Conservation (phyloP, 2,888 invertebrate genomes). For the Oscheius sp. region DNA sequence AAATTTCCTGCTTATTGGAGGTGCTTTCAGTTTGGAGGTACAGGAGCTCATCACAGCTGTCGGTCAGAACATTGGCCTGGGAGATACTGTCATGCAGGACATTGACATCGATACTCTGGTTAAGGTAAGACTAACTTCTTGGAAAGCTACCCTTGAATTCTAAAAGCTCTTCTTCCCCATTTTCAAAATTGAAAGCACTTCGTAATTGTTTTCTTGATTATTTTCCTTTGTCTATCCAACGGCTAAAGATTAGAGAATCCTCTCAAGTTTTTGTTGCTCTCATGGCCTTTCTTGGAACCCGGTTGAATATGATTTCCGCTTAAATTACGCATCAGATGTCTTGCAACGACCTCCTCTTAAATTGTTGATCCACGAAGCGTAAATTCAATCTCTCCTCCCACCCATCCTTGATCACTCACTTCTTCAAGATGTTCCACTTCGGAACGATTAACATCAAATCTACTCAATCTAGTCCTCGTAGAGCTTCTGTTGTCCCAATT, state of each 20-base stretch:
- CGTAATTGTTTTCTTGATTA: no score
- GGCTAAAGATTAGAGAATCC: no score
- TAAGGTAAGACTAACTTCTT: slow-evolving; percentile 39
- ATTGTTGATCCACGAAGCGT: no score
- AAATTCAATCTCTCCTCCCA: slow-evolving; percentile 7
- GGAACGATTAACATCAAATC: slow-evolving; percentile 8
- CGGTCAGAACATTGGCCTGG: slow-evolving; percentile 67
- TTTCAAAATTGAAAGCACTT: no score
- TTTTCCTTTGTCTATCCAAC: no score
- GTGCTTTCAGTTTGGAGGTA: slow-evolving; percentile 54
- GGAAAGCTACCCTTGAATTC: no score
- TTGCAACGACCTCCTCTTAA: no score
- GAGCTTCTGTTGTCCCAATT: neutral
- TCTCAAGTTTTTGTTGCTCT: no score
- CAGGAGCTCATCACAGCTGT: slow-evolving; percentile 64
- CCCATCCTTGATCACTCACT: neutral
- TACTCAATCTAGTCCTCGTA: neutral
- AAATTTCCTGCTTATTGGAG: neutral
- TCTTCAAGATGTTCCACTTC: slow-evolving; percentile 9
- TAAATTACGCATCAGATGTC: no score
- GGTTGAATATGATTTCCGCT: no score
- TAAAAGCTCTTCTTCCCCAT: no score
- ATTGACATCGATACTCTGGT: slow-evolving; percentile 65
- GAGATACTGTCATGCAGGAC: slow-evolving; percentile 59
- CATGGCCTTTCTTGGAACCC: no score